phyloP scores from a whole-genome alignment of 2,797 vertebrate species.

The Hippopotamyrus pictus region DNA sequence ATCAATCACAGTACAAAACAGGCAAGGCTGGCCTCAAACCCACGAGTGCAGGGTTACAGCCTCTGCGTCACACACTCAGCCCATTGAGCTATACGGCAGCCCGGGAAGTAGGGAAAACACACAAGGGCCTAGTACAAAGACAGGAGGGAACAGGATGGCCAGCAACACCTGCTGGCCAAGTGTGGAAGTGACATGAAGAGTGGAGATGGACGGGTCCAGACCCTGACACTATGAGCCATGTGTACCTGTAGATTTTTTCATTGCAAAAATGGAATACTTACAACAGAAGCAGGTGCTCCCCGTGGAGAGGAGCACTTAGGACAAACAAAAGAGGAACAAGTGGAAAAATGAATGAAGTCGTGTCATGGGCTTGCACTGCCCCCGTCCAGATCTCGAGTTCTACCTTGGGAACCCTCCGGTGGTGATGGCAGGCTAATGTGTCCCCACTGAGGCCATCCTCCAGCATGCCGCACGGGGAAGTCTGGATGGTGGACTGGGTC shows the following conservation, averaged over 20 bases:
- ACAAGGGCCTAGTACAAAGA: background rate
- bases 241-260: background rate
- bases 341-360: background rate
- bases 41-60: background rate
- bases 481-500: constrained; percentile 73
- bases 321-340: background rate
- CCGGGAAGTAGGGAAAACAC: background rate
- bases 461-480: constrained; percentile 73
- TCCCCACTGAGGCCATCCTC: constrained; percentile 83
- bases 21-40: background rate
- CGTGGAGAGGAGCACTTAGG: background rate
- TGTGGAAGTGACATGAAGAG: background rate
- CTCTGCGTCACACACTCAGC: background rate
- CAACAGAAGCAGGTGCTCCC: background rate
- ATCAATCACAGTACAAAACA: background rate
- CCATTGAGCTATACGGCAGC: background rate
- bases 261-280: background rate
- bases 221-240: background rate
- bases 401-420: constrained; percentile 91
- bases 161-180: background rate
- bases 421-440: constrained; percentile 75
- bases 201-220: background rate
- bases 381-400: background rate
- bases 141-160: background rate
- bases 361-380: background rate